Conservation (phyloP, 2,797 vertebrate species). For the Chelon auratus region DNA sequence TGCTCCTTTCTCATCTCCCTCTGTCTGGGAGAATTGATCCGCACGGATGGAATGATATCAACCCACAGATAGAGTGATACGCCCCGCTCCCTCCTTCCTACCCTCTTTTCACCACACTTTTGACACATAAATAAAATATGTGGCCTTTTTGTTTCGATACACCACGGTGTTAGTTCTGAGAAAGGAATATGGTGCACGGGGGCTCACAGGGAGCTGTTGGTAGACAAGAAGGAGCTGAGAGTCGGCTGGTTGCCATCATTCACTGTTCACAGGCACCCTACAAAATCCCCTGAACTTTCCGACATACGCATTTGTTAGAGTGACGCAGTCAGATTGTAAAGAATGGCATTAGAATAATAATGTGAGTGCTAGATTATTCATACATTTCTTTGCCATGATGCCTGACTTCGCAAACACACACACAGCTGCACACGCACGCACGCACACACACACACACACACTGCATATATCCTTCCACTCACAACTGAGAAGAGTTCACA, state of each 20-base stretch:
- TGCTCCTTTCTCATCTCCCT: conserved; percentile 64
- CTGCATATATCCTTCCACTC: conserved; percentile 79
- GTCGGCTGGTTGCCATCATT: conserved; percentile 75
- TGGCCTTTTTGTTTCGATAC: conserved; percentile 79
- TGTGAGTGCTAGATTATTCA: conserved; percentile 84
- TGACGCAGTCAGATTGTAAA: conserved; percentile 77
- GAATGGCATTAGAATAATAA: conserved; percentile 84
- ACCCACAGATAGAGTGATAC: conserved; percentile 77
- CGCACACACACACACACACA: conserved; percentile 23
- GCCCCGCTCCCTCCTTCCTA: conserved; percentile 52
- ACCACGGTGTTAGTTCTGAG: conserved; percentile 63
- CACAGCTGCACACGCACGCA: conserved; percentile 44
- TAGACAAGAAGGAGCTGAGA: conserved; percentile 68
- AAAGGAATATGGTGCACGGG: conserved; percentile 61
- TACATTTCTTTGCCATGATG: conserved; percentile 75
- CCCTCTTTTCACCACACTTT: conserved; percentile 78
- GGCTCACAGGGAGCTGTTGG: conserved; percentile 65
- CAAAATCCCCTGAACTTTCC: conserved; percentile 80
- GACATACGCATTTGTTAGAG: conserved; percentile 78
- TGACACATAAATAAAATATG: conserved; percentile 87
- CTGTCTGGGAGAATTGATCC: conserved; percentile 82
- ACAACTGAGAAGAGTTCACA: conserved; percentile 65
- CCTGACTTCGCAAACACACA: conserved; percentile 77
- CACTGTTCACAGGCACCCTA: conserved; percentile 76
- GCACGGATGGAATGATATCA: conserved; percentile 77